Conservation (phyloP, 2,888 invertebrate genomes). For the Lochmaea crataegi region DNA sequence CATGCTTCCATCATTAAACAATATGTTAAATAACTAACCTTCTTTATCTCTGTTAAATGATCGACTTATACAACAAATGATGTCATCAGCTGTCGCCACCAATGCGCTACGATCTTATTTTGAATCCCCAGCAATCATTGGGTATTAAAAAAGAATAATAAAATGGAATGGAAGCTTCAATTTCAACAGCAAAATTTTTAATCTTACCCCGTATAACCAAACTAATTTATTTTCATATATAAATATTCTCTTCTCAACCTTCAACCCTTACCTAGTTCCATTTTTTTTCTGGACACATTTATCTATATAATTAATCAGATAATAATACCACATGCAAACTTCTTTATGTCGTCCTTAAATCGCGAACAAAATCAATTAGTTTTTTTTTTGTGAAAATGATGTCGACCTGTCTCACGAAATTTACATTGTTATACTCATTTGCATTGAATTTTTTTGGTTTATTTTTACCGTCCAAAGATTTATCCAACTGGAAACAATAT, state of each 20-base stretch:
- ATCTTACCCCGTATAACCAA: too few species aligned
- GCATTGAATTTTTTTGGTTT: conserved; percentile 31
- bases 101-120: too few species aligned
- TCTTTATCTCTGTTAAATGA: too few species aligned
- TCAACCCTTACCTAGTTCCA: too few species aligned
- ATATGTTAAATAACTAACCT: too few species aligned
- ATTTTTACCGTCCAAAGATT: conserved; percentile 31
- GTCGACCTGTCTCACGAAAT: neutral
- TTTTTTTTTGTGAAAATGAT: neutral
- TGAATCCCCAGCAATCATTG: too few species aligned
- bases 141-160: too few species aligned
- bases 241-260: neutral
- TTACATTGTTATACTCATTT: conserved; percentile 6
- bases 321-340: neutral
- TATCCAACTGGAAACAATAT: conserved; percentile 17
- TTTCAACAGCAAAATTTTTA: too few species aligned
- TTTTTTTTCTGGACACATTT: neutral
- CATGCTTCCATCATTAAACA: too few species aligned
- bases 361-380: neutral
- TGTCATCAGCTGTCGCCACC: too few species aligned
- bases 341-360: neutral
- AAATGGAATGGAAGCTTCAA: too few species aligned
- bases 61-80: too few species aligned
- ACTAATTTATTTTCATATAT: neutral
- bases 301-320: neutral